Percentiles rank a stretch among this genome's conserved stretches.
These are phyloP conservation scores for Paramormyrops hopkinsi DNA, from an alignment of 2,797 vertebrate genomes.

Conservation along the genomic window DNA sequence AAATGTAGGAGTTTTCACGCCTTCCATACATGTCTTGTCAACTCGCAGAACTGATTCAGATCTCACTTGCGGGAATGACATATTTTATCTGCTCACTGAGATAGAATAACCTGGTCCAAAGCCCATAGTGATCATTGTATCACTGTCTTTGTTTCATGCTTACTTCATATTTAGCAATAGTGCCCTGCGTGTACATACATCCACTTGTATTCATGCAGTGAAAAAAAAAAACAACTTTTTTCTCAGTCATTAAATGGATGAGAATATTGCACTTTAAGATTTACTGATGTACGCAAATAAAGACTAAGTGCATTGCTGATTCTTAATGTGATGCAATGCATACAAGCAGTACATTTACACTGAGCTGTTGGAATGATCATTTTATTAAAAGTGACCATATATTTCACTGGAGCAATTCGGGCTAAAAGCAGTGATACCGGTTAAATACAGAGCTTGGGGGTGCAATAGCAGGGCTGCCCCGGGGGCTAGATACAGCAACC, in stretches of 20 bases:
- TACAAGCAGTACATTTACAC: background rate
- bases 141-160: background rate
- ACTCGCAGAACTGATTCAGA: background rate
- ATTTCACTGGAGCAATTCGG: background rate
- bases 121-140: background rate
- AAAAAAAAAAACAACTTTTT: background rate
- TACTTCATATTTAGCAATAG: background rate
- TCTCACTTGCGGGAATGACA: background rate
- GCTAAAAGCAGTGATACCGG: background rate
- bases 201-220: background rate
- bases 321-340: background rate
- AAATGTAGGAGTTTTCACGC: background rate
- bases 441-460: background rate
- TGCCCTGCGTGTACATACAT: background rate
- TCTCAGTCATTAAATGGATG: background rate
- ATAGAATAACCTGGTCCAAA: background rate
- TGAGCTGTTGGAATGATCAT: background rate
- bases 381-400: background rate
- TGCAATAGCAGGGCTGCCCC: background rate
- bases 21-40: background rate
- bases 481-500: background rate
- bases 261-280: background rate
- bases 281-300: background rate
- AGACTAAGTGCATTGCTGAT: background rate
- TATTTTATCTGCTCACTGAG: background rate